A percentile compares a stretch with the other conserved stretches of the same genome.
Evolutionary conservation across 1,140 invertebrate genomes (phyloP).

Genomic region (Scaptomyza montana): DNA sequence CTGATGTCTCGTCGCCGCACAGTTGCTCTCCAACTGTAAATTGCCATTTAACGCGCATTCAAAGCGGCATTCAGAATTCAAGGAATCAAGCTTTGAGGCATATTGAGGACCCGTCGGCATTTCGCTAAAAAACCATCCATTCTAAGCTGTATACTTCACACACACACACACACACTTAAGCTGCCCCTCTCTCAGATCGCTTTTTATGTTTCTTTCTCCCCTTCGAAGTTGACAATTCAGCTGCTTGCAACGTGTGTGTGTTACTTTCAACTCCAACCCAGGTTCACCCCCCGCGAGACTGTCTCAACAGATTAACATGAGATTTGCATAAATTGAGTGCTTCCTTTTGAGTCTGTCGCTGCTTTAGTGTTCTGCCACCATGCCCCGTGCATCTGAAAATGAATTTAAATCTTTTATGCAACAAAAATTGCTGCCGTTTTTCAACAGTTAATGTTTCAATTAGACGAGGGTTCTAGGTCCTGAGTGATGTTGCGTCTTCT

Average conservation of each 20-base stretch:
- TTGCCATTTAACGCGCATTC: conserved; percentile 69
- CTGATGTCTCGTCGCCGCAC: neutral
- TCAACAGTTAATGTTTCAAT: conserved; percentile 82
- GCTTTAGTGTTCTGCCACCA: conserved; percentile 14
- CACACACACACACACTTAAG: neutral
- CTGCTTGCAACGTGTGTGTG: neutral
- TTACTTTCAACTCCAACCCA: neutral
- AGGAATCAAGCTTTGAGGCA: neutral
- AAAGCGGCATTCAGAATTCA: conserved; percentile 32
- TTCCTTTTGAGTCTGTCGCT: conserved; percentile 75
- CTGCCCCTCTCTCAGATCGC: neutral
- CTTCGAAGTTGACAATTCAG: conserved; percentile 30
- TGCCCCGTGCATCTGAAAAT: conserved; percentile 47
- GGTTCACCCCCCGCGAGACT: neutral
- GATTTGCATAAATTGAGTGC: conserved; percentile 83
- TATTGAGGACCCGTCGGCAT: neutral
- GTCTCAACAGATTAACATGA: conserved; percentile 82
- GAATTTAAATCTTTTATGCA: conserved; percentile 78
- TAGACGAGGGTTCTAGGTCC: conserved; percentile 42
- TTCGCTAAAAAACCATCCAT: conserved; percentile 22
- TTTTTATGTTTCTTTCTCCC: neutral
- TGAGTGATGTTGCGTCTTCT: neutral
- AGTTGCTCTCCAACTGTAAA: conserved; percentile 62
- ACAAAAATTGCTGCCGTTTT: conserved; percentile 67
- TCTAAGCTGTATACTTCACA: conserved; percentile 30